Base-by-base conservation (phyloP, 2,888 invertebrate species). In the Eustalomyia histrio region DNA sequence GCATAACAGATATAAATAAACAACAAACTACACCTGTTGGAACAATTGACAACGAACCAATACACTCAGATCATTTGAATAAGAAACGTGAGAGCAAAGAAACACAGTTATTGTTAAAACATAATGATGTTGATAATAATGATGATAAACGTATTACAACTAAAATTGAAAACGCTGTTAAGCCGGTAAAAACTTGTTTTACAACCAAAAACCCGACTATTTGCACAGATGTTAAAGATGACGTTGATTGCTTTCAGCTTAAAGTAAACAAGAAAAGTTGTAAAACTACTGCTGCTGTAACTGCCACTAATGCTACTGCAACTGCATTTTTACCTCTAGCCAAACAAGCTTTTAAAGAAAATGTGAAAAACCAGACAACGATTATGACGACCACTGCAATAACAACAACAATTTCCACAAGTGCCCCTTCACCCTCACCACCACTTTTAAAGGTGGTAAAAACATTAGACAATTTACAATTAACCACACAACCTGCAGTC, bases 111-210 rank as follows among this genome's bases (percentile, higher is more conserved):
- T 79, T 75, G 50, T 18, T 68, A 63, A 17, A 64, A 58, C 21
- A 63, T 65, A 75, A 79, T 64, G 52, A 72, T 63, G 64, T 18
- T 55, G 43, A 61, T 53, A 58, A 76, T 78, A 47, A 76, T 69
- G 50, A 67, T 60, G 69, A 50, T 63, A 58, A 61, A 52, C 57
- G 53, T 71, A 69, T 60, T 60, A 39, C 60, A 71, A 39, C 35
- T 10, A 67, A 39, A 39, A 35, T 16, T 61, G 74, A 57, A 81
- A 81, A 81, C 65, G 76, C 74, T 74, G 74, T 81, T 71, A 81
- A 69, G 78, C 76, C 81, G 78, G 81, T 81, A 78, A 82, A 79
- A 81, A 83, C 83, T 81, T 79, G 83, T 83, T 79, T 64, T 68
- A 65, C 79, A 68, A 76, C 73, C 58, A 43, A 29, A 6, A 29